Evolutionary conservation across 2,797 vertebrate genomes (phyloP), one percentile per base, ranked within the genome.

Genomic region (Lepus townsendii): DNA sequence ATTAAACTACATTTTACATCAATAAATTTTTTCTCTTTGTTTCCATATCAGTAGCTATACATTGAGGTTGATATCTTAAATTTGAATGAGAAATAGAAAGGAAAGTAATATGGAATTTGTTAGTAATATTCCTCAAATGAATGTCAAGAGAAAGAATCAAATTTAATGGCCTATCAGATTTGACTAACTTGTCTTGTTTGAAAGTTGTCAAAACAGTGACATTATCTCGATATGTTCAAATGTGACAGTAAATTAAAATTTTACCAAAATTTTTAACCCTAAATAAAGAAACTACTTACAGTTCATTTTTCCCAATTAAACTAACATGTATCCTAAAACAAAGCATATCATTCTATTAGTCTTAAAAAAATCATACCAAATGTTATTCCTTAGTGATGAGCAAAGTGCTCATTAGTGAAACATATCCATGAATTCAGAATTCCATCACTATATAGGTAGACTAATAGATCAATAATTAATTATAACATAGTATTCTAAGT

Each of bases 121-220:
- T 38, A 85, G 77, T 12, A 54, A 60, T 24, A 71, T 5, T 84
- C 52, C 60, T 47, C 57, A 54, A 38, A 32, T 32, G 22, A 68
- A 76, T 83, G 93, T 87, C 69, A 95, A 30, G 26, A n/a, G 16
- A 83, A 93, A 75, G 24, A 16, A 83, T 75, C 32, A 88, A 84
- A 72, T 63, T 62, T 32, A 82, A 93, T 1, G 66, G 60, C 52
- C 77, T 60, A 90, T 66, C 27, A 66, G 54, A 83, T 10, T 47
- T 69, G 32, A 84, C 35, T 24, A 6, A 24, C 50, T 42, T 68
- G 42, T 83, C 30, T 52, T n/a, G 72, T 78, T 88, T 82, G 27
- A 86, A 42, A 93, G 16, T 17, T 91, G 73, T 88, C 47, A 94
- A 91, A 90, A 87, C 7, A 38, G 62, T 47, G 22, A 89, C 93